Evolutionary conservation across 2,797 vertebrate species (phyloP).

Genomic region (Psittacula derbiana): DNA sequence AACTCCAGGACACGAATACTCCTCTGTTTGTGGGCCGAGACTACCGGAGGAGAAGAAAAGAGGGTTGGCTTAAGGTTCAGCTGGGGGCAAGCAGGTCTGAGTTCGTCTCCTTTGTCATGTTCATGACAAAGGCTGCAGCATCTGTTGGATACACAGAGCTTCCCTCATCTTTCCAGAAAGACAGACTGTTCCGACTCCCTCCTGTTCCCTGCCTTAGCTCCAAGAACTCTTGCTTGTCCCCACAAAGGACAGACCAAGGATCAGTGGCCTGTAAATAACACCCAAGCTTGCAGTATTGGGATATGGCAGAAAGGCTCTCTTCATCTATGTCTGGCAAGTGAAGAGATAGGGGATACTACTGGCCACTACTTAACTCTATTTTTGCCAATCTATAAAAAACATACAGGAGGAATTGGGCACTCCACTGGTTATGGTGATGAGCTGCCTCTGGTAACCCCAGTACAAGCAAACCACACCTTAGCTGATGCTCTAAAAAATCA

Average conservation of each 20-base stretch:
- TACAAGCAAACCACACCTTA: not conserved
- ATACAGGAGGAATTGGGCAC: not conserved
- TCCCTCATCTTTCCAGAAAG: not conserved
- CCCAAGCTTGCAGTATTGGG: rapidly evolving
- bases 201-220: not conserved
- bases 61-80: not conserved
- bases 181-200: not conserved
- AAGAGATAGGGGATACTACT: not conserved
- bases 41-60: not conserved
- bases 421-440: not conserved
- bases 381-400: not conserved
- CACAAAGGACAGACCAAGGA: not conserved
- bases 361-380: not conserved
- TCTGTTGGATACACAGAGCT: not conserved
- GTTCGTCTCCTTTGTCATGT: not conserved
- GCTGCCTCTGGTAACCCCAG: not conserved
- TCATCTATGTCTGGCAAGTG: not conserved
- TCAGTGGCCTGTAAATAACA: not conserved
- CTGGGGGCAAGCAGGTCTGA: not conserved
- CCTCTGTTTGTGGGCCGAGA: not conserved
- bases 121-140: not conserved
- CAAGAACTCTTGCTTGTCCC: not conserved
- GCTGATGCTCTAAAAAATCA: not conserved
- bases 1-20: not conserved
- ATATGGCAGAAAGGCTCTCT: not conserved